Percentiles rank a stretch among this genome's conserved stretches.
Evolutionary conservation across 2,888 invertebrate species (phyloP).

Genomic region (Tridacna gigas): DNA sequence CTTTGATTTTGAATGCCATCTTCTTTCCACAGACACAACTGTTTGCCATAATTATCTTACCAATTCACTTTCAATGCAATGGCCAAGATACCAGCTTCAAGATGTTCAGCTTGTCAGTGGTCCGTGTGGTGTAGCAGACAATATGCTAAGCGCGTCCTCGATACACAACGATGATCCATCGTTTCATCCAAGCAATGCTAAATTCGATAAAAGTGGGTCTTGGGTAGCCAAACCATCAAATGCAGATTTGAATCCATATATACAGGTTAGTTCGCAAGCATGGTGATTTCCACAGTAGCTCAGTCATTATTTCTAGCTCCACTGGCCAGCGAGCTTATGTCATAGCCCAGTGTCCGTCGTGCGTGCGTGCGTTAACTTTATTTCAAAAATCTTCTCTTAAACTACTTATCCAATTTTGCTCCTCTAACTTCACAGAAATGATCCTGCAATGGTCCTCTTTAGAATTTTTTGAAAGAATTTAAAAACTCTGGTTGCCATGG

Average conservation of each 20-base stretch:
- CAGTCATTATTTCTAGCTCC: no score
- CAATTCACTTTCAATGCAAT: not conserved
- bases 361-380: no score
- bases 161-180: not conserved
- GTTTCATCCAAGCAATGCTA: not conserved
- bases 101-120: not conserved
- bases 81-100: not conserved
- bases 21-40: not conserved
- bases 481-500: no score
- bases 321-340: no score
- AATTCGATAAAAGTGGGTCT: not conserved
- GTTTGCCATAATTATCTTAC: conserved; percentile 1
- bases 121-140: conserved; percentile 5
- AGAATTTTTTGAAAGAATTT: no score
- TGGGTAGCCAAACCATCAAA: not conserved
- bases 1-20: not conserved
- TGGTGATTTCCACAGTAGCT: no score
- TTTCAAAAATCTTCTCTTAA: no score
- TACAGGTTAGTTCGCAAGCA: not conserved
- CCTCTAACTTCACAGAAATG: no score
- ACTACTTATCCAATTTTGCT: no score
- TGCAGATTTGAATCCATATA: not conserved
- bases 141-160: not conserved
- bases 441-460: no score
- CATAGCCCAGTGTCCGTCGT: no score